Evolutionary conservation across 2,113 vertebrate species (phyloP).

Genomic region (Nibea coibor): DNA sequence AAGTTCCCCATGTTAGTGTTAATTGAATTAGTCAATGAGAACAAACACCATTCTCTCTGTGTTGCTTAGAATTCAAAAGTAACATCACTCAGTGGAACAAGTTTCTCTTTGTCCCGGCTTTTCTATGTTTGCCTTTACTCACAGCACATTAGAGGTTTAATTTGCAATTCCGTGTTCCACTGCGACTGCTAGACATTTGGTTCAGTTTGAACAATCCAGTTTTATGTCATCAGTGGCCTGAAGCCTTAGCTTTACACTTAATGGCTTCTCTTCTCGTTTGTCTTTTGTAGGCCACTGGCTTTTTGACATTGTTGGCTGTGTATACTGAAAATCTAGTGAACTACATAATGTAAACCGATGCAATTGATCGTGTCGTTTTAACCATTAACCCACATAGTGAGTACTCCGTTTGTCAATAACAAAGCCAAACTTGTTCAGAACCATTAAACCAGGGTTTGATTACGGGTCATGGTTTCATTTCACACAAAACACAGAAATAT

Average conservation of each 20-base stretch:
- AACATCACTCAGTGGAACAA: conserved; percentile 25
- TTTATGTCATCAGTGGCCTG: conserved; percentile 10
- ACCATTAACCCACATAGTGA: conserved; percentile 71
- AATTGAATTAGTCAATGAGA: conserved; percentile 71
- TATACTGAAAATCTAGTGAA: conserved; percentile 11
- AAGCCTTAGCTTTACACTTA: conserved; percentile 8
- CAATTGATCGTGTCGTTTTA: conserved; percentile 59
- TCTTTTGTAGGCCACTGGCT: conserved; percentile 53
- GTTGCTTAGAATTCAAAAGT: conserved; percentile 55
- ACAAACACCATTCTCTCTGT: conserved; percentile 55
- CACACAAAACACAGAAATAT: not conserved
- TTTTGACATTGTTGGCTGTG: conserved; percentile 35
- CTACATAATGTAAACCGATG: conserved; percentile 53
- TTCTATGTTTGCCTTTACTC: conserved; percentile 5
- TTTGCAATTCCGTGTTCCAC: conserved; percentile 9
- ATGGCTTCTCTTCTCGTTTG: conserved; percentile 9
- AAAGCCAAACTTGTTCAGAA: conserved; percentile 15
- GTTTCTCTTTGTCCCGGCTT: conserved; percentile 8
- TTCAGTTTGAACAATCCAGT: conserved; percentile 3
- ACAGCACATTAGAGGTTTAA: conserved; percentile 18
- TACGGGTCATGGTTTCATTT: conserved; percentile 29
- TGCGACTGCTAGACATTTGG: not conserved
- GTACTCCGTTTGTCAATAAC: conserved; percentile 45
- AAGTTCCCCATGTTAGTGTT: conserved; percentile 68
- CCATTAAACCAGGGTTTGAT: conserved; percentile 40